Conservation (phyloP, 2,797 vertebrate species). For the Philypnodon macrostomus region DNA sequence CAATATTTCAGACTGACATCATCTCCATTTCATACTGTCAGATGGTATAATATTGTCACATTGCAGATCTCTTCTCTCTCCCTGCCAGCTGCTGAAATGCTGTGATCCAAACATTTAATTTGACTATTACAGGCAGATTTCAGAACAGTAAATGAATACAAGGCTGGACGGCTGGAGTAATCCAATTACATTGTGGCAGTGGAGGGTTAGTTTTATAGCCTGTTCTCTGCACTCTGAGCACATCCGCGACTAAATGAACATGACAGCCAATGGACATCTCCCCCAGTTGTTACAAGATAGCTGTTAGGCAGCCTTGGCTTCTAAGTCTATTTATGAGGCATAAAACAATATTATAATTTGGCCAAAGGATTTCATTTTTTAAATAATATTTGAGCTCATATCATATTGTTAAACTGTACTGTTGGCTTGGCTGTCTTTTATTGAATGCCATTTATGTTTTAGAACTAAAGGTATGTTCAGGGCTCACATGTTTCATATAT, state of each 20-base stretch:
- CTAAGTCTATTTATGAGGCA: constrained; percentile 47
- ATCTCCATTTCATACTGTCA: no score
- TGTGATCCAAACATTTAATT: constrained; percentile 33
- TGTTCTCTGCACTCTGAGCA: constrained; percentile 62
- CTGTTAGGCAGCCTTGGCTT: constrained; percentile 57
- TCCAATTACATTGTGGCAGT: constrained; percentile 72
- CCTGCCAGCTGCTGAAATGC: constrained; percentile 9
- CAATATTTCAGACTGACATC: no score
- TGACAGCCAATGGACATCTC: constrained; percentile 64
- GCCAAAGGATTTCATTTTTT: constrained; percentile 31
- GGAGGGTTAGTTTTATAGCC: constrained; percentile 66
- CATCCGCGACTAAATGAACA: constrained; percentile 69
- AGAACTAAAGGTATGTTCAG: neutral
- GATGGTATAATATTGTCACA: no score
- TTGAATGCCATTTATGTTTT: constrained; percentile 10
- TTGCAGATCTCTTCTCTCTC: constrained; percentile 1
- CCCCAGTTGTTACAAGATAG: constrained; percentile 69
- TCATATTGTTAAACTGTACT: constrained; percentile 26
- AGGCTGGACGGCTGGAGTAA: constrained; percentile 59
- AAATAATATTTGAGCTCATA: constrained; percentile 23
- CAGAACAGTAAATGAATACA: constrained; percentile 65
- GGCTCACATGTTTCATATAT: constrained; percentile 5
- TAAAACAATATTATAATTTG: constrained; percentile 57
- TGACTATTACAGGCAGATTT: constrained; percentile 51
- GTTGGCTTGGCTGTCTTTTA: constrained; percentile 4